Evolutionary conservation across 2,888 invertebrate species (phyloP).

Genomic region (Protonemura montana): DNA sequence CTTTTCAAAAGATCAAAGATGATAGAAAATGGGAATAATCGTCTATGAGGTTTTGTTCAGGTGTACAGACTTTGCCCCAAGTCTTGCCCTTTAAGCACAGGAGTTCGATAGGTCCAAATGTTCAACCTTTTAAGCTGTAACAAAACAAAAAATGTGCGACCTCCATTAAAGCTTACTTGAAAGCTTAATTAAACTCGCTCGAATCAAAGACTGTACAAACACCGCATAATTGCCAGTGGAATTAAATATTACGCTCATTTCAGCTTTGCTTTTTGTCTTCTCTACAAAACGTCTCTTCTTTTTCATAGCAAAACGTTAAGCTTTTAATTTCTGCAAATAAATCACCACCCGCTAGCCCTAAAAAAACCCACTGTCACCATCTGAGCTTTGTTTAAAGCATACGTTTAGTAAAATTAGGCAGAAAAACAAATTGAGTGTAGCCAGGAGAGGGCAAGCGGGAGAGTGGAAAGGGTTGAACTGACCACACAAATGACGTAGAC

Average conservation of each 20-base stretch:
- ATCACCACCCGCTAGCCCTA: background rate
- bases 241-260: background rate
- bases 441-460: background rate
- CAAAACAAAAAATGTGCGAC: background rate
- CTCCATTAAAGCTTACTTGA: background rate
- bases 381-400: background rate
- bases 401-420: conserved; percentile 7
- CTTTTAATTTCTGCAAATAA: background rate
- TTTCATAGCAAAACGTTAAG: background rate
- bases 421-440: conserved; percentile 3
- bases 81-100: background rate
- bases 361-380: background rate
- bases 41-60: background rate
- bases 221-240: background rate
- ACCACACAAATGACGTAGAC: background rate
- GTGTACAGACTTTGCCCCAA: background rate
- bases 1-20: background rate
- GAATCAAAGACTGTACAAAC: background rate
- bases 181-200: background rate
- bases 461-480: background rate
- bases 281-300: background rate
- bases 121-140: background rate
- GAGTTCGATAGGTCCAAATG: background rate
- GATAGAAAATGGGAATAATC: background rate
- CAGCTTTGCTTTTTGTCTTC: background rate